Evolutionary conservation across 2,797 vertebrate species (phyloP), one percentile per base, ranked within the genome.

Genomic region (Lithobates sylvaticus): DNA sequence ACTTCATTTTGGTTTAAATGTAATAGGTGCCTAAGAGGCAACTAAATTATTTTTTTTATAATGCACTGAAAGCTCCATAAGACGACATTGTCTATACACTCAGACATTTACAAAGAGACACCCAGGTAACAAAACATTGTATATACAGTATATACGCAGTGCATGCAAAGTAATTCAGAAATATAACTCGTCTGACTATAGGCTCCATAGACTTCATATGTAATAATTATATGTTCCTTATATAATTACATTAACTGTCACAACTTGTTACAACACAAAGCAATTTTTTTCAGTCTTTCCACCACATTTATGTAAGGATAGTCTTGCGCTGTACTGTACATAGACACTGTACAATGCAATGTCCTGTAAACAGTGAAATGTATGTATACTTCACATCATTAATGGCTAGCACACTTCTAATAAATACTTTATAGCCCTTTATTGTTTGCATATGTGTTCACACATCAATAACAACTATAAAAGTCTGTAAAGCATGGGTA

Each of bases 381-480:
- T 21, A 79, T 69, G 39, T 79, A 73, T 26, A 73, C 26, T 65
- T 79, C 69, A 74, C 76, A 85, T 80, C 42, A 26, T 39, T 85
- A 80, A 74, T 65, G 72, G 61, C 18, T 73, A 67, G 76, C 69
- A 80, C 76, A 85, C 70, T 54, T 73, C 68, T 85, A 85, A 85
- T 85, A 74, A 85, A 80, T 69, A 68, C 58, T 85, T 80, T 80
- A 74, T 68, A 44, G 70, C n/a, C 32, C 61, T 85, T 85, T 85
- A 85, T 80, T 80, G 77, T 80, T 80, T 85, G 70, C 76, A 85
- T 74, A 85, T 75, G 84, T 75, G 80, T 47, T 85, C 84, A 80
- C 84, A 85, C 84, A 85, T 80, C 84, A 85, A 75, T 79, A 85
- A 85, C 50, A 85, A 32, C 76, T 79, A 70, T 79, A 79, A 79